These are phyloP conservation scores for Carapus acus DNA, from an alignment of 2,797 vertebrate genomes.

Conservation along the genomic window DNA sequence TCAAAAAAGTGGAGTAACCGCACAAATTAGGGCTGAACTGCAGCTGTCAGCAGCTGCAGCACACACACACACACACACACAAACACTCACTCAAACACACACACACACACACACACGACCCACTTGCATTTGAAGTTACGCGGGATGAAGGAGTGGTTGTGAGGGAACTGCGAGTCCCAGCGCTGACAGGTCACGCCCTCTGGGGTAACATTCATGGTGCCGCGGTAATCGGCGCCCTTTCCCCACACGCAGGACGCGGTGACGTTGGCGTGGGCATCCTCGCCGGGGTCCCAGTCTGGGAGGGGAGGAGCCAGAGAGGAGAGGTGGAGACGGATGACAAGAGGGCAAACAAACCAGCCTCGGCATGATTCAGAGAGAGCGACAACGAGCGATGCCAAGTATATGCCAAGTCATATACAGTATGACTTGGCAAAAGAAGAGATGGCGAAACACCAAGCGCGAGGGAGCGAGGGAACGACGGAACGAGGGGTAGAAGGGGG, in stretches of 20 bases:
- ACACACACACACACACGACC: conserved; percentile 67
- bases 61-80: no score
- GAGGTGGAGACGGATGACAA: background rate
- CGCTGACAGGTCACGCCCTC: conserved; percentile 86
- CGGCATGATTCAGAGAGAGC: no score
- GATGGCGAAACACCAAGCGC: conserved; percentile 7
- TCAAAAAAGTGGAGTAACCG: conserved; percentile 10
- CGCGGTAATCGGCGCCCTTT: conserved; percentile 84
- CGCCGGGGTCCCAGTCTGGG: conserved; percentile 51
- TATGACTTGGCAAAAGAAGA: no score
- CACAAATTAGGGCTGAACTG: no score
- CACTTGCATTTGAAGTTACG: conserved; percentile 98
- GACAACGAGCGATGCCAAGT: background rate
- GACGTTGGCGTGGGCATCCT: conserved; percentile 65
- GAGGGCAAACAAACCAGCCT: no score
- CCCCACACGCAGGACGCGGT: conserved; percentile 79
- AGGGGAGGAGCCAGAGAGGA: conserved; percentile 7
- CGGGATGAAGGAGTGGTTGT: conserved; percentile 86
- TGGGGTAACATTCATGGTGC: conserved; percentile 81
- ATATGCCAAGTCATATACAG: no score
- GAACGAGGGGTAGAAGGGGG: no score
- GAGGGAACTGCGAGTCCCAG: conserved; percentile 92
- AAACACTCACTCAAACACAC: no score
- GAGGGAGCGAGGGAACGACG: conserved; percentile 24
- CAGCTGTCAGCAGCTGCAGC: no score